Conservation (phyloP, 1,140 invertebrate genomes). For the Bombus terrestris region DNA sequence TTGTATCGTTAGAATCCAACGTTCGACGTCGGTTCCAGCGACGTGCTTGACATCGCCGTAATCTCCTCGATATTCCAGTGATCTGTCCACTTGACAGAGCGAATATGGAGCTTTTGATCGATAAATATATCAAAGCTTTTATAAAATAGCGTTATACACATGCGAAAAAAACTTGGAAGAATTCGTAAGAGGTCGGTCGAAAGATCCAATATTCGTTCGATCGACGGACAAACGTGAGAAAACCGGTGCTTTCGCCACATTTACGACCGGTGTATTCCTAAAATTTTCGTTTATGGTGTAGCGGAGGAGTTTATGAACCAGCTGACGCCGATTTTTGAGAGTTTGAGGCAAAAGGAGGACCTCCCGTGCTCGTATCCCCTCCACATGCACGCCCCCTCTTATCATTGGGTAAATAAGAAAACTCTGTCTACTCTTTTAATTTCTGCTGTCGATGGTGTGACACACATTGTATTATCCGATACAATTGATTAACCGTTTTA, state of each 20-base stretch:
- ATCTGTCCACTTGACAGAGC: neutral
- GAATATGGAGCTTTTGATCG: neutral
- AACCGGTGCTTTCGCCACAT: conserved; percentile 6
- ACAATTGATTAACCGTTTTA: neutral
- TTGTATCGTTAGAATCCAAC: neutral
- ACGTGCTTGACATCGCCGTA: neutral
- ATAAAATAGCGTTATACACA: too few relatives aligned
- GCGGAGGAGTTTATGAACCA: conserved; percentile 96
- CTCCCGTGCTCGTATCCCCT: conserved; percentile 93
- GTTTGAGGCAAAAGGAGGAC: conserved; percentile 93
- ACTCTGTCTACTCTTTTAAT: conserved; percentile 61
- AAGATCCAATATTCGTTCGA: neutral
- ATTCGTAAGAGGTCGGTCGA: neutral
- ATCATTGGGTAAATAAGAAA: conserved; percentile 87
- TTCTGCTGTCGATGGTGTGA: conserved; percentile 64
- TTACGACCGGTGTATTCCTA: conserved; percentile 52
- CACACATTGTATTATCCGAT: conserved; percentile 21
- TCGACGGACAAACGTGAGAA: neutral
- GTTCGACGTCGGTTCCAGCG: neutral
- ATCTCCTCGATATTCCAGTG: neutral
- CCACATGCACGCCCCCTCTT: conserved; percentile 88
- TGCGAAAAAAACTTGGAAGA: neutral
- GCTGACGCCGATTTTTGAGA: conserved; percentile 96
- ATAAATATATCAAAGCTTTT: neutral
- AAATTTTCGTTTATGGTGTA: conserved; percentile 84